Conservation (phyloP, 2,888 invertebrate genomes). For the Drosophila mulleri region DNA sequence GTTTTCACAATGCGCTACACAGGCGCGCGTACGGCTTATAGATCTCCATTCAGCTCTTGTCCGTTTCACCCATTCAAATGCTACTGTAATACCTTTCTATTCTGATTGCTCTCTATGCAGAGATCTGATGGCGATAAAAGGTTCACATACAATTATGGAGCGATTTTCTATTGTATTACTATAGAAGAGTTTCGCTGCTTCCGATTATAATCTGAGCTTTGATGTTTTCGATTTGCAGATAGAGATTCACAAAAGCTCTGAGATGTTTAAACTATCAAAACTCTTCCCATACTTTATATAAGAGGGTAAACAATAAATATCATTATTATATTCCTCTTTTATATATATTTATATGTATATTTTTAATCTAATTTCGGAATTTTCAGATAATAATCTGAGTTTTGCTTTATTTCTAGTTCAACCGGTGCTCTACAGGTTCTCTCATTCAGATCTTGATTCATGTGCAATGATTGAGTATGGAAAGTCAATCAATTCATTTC, state of each 20-base stretch:
- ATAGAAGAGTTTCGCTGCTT: not conserved
- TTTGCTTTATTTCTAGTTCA: too few relatives aligned
- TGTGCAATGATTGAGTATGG: not conserved
- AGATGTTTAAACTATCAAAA: too few relatives aligned
- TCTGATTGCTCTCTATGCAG: not conserved
- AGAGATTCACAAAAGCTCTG: too few relatives aligned
- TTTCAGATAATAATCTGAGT: too few relatives aligned
- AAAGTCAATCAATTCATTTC: not conserved
- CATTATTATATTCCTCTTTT: too few relatives aligned
- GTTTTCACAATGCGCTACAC: slow-evolving; percentile 56
- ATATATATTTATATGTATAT: too few relatives aligned
- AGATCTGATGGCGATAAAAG: slow-evolving; percentile 1
- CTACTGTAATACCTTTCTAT: slow-evolving; percentile 31
- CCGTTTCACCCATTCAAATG: slow-evolving; percentile 19
- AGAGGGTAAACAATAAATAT: too few relatives aligned
- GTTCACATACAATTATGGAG: too few relatives aligned
- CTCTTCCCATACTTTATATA: too few relatives aligned
- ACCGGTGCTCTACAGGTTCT: too few relatives aligned
- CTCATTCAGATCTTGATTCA: not conserved
- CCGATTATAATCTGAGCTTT: not conserved
- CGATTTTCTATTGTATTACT: not conserved
- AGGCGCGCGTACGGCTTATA: slow-evolving; percentile 40
- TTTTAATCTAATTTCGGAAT: too few relatives aligned
- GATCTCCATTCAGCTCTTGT: slow-evolving; percentile 28
- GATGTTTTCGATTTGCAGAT: too few relatives aligned